These are phyloP conservation scores for Pomatorhinus ruficollis DNA, from an alignment of 2,113 vertebrate species.

Conservation along the genomic window DNA sequence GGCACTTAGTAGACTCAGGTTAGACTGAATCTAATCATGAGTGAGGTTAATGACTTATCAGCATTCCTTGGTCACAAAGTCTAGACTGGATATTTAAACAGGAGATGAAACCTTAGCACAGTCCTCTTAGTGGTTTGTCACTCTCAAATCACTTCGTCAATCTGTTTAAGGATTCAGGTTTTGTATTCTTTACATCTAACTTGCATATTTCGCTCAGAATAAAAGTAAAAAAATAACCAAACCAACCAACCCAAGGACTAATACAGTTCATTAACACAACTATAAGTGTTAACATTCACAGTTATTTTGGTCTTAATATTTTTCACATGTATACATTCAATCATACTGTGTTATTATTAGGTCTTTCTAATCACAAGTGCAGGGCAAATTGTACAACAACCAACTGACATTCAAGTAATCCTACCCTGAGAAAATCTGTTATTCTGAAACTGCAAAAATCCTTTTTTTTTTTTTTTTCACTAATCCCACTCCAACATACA, in stretches of 20 bases:
- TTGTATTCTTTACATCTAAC: neutral
- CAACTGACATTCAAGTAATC: constrained; percentile 79
- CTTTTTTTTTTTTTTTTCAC: constrained; percentile 34
- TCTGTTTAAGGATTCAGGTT: neutral
- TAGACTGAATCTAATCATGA: neutral
- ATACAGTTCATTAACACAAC: constrained; percentile 21
- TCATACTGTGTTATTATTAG: constrained; percentile 50
- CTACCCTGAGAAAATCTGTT: constrained; percentile 75
- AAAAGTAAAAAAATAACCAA: neutral
- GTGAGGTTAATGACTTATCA: neutral
- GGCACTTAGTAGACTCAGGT: constrained; percentile 53
- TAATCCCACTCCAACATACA: constrained; percentile 33
- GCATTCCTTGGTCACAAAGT: neutral
- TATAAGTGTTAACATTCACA: constrained; percentile 70
- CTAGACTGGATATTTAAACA: neutral
- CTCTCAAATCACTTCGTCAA: neutral
- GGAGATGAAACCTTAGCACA: neutral
- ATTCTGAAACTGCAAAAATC: constrained; percentile 61
- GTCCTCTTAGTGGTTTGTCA: neutral
- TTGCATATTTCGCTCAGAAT: constrained; percentile 14
- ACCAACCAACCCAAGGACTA: neutral
- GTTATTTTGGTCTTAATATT: constrained; percentile 77
- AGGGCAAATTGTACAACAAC: constrained; percentile 66
- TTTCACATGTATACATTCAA: constrained; percentile 65
- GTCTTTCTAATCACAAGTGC: constrained; percentile 69